Evolutionary conservation across 2,797 vertebrate genomes (phyloP), one percentile per base, ranked within the genome.

Genomic region (Hypotaenidia philippensis): DNA sequence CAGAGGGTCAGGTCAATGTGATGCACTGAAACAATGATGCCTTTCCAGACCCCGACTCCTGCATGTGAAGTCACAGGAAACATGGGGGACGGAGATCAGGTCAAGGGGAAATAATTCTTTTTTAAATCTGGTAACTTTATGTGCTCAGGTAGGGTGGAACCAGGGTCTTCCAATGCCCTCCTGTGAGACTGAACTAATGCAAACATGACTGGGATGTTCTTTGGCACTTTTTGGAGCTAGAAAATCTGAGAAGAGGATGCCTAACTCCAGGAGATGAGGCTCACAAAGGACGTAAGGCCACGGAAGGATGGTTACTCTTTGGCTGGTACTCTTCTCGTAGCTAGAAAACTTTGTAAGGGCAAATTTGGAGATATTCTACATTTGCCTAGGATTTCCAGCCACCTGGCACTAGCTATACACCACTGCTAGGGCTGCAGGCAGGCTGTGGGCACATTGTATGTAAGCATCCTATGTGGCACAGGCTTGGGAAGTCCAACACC

Each of bases 71-170:
- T 29, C 40, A 9, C 13, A 26, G 79, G 34, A 89, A 87, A 47
- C 12, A 19, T 55, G 31, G 16, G 21, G n/a, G 31, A 22, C 19
- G 0, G 0, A 41, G 27, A 27, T 29, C 31, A 75, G 12, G 27
- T 56, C 71, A 60, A 52, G 26, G n/a, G 63, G 49, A 68, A 91
- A 45, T 2, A 32, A 49, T 34, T 36, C 8, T 68, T 78, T 55
- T 87, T 76, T n/a, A 22, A 27, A 6, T n/a, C 29, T 38, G 16
- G 16, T 12, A 61, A 26, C 31, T 89, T 78, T 47, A 13, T 45
- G 34, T 85, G 25, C 32, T 84, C 7, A 49, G 5, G 26, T 25
- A 16, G n/a, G 26, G 15, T 21, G 25, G 34, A 77, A 63, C 9
- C 18, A 53, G 40, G 11, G 2, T 49, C 11, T 56, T 12, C 20